Evolutionary conservation across 1,140 invertebrate species (phyloP).

Genomic region (Metopolophium dirhodum): DNA sequence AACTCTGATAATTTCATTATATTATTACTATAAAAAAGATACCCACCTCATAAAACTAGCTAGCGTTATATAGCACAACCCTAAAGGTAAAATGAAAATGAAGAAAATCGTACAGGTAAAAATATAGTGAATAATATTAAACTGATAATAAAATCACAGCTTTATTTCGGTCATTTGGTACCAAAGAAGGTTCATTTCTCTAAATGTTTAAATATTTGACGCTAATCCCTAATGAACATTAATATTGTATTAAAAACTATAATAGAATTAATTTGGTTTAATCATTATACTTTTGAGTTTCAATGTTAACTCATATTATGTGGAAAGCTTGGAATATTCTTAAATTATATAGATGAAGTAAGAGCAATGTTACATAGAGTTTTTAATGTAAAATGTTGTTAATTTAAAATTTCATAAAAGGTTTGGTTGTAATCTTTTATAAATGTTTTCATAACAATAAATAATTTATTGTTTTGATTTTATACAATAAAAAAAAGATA

Average conservation of each 20-base stretch:
- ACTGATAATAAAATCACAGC: no score
- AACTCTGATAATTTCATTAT: no score
- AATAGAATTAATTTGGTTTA: not conserved
- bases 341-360: not conserved
- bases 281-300: not conserved
- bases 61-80: no score
- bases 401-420: not conserved
- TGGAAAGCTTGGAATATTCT: not conserved
- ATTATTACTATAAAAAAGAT: no score
- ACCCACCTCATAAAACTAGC: no score
- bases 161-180: no score
- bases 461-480: not conserved
- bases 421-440: not conserved
- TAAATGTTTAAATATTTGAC: no score
- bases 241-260: not conserved
- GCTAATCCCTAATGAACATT: no score
- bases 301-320: not conserved
- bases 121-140: no score
- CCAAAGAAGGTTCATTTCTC: no score
- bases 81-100: no score
- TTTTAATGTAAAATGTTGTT: not conserved
- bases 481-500: not conserved
- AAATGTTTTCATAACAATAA: not conserved
- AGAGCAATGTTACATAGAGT: not conserved
- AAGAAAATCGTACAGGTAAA: no score